Evolutionary conservation across 2,888 invertebrate species (phyloP), one percentile per base, ranked within the genome.

Genomic region (Diploptera punctata): DNA sequence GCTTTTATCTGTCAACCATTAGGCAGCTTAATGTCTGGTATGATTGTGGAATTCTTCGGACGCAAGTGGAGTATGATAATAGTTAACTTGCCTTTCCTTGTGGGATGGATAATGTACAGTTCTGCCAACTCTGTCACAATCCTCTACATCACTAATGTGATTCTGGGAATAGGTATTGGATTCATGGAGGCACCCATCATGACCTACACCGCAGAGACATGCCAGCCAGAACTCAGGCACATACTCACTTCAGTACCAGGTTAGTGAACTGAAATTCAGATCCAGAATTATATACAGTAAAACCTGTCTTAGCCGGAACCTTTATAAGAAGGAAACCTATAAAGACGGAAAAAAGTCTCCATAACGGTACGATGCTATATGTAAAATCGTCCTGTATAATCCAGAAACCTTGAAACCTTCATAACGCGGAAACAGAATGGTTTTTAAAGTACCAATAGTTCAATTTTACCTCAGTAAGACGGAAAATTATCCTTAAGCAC

Each of bases 121-220:
- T 84, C 82, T 67, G 85, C 87, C 0, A 83, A 83, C 82, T 79
- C 86, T 31, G 82, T 86, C 0, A 82, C 84, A 1, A 82, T 83
- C 0, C 78, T 88, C 69, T 87, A 86, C 79, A 79, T 85, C 0
- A 87, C 83, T 0, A 86, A 86, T 49, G 84, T 86, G 0, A 77
- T 87, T 19, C 80, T 88, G 69, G 88, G 88, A 0, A 82, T 88
- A 4, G 87, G 88, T 0, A 86, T 87, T 1, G 88, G 88, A 0
- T 83, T 88, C 18, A 87, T 88, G 87, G 88, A 88, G 77, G 87
- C 87, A 0, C 88, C 88, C 0, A 86, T 87, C 1, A 81, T 88
- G n/a, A 87, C 88, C 1, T 88, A 88, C 73, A 84, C 88, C 16
- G 88, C 88, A 1, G 88, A 88, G 83, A 83, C 88, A 43, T 87